Conservation (phyloP, 2,888 invertebrate species). For the Platycnemis pennipes region DNA sequence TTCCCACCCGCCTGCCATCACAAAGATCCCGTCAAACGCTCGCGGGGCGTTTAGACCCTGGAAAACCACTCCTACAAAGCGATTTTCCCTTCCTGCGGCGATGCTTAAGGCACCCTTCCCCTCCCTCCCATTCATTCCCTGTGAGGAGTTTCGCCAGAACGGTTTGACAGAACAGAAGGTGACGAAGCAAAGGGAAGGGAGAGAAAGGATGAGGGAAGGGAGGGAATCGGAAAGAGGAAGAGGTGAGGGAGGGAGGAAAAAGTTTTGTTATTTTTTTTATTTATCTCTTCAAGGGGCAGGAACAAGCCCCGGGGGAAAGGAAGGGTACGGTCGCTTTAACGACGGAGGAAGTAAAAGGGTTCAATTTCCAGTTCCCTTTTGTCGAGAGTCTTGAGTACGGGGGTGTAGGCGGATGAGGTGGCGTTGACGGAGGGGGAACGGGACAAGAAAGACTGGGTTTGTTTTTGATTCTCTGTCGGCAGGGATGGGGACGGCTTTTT, state of each 20-base stretch:
- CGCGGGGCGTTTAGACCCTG: background rate
- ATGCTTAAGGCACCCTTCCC: background rate
- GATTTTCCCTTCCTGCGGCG: background rate
- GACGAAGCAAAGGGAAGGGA: background rate
- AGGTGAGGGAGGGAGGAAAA: too few relatives aligned
- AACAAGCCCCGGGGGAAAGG: background rate
- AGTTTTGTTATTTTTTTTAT: too few relatives aligned
- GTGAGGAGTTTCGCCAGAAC: background rate
- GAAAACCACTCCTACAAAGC: background rate
- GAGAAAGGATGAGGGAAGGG: background rate
- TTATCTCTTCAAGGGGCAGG: background rate
- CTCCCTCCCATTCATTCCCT: too few relatives aligned
- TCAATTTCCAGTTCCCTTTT: slow-evolving; percentile 16
- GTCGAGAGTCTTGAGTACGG: background rate
- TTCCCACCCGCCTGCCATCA: too few relatives aligned
- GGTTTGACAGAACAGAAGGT: background rate
- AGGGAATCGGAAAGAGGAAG: too few relatives aligned
- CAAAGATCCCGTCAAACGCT: background rate
- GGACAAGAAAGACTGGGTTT: too few relatives aligned
- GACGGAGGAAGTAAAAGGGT: background rate
- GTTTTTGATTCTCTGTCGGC: background rate
- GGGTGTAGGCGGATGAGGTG: background rate
- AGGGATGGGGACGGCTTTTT: too few relatives aligned
- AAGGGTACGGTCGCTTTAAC: background rate
- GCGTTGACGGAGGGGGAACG: background rate